Percentiles rank a stretch among this genome's conserved stretches.
These are phyloP conservation scores for Scalopus aquaticus DNA, from an alignment of 2,113 vertebrate species.

Conservation along the genomic window DNA sequence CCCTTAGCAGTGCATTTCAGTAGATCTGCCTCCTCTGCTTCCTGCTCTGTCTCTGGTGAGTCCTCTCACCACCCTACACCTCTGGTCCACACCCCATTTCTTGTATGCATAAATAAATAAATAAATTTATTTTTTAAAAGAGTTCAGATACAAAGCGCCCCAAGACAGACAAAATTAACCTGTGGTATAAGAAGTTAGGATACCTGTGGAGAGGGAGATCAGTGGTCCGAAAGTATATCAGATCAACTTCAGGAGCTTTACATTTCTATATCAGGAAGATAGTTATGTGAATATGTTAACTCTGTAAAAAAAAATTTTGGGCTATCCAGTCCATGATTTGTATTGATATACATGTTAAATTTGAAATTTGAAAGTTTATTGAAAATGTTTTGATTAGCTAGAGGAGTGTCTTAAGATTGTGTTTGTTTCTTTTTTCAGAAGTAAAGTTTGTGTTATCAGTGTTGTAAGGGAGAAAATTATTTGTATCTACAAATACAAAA, in stretches of 20 bases:
- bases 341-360: not conserved
- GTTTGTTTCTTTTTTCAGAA: constrained; percentile 2
- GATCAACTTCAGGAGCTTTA: not conserved
- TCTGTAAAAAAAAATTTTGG: not conserved
- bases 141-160: not conserved
- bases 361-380: not conserved
- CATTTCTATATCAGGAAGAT: not conserved
- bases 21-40: no score
- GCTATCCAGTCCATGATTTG: not conserved
- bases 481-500: not conserved
- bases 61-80: no score
- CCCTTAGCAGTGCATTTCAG: no score
- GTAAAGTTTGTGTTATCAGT: not conserved
- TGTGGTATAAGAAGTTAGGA: not conserved
- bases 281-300: not conserved
- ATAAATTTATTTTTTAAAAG: no score
- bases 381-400: constrained; percentile 6
- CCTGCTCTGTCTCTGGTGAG: no score
- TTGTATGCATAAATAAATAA: no score
- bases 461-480: not conserved
- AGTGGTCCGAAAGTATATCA: not conserved
- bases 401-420: not conserved
- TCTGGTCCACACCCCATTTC: no score
- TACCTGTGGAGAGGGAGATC: no score
- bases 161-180: not conserved